Conservation (phyloP, 92 coral and sea anemone genomes). For the Diadumene lineata region DNA sequence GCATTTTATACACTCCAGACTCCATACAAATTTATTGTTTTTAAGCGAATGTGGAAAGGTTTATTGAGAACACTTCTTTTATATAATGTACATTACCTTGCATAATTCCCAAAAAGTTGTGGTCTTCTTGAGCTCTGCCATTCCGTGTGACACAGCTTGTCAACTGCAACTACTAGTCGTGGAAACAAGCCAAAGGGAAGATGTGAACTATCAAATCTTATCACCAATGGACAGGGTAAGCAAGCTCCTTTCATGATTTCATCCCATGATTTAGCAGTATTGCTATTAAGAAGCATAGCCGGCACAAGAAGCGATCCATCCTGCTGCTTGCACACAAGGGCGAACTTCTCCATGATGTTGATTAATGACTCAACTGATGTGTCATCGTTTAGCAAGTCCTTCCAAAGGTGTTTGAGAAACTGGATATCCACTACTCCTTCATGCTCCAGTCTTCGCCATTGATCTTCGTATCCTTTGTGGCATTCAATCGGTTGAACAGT, state of each 20-base stretch:
- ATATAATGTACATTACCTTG: constrained; percentile 20
- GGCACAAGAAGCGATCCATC: constrained; percentile 44
- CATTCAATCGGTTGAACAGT: constrained; percentile 40
- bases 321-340: constrained; percentile 33
- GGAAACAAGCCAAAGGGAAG: constrained; percentile 50
- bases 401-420: constrained; percentile 30
- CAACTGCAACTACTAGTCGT: constrained; percentile 28
- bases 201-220: constrained; percentile 28
- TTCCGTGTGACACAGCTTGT: constrained; percentile 19
- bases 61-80: constrained; percentile 15
- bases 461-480: neutral
- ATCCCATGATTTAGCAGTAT: neutral
- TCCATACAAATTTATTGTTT: constrained; percentile 15
- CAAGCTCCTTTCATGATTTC: neutral
- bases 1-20: too few species aligned
- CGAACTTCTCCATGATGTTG: constrained; percentile 43
- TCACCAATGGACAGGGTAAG: constrained; percentile 45
- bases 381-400: constrained; percentile 16
- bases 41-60: neutral
- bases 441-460: constrained; percentile 42
- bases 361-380: constrained; percentile 10
- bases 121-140: constrained; percentile 19
- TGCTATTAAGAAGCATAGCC: constrained; percentile 32
- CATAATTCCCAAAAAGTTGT: constrained; percentile 31
- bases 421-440: constrained; percentile 26